Conservation (phyloP, 2,888 invertebrate genomes). For the Theretra japonica region DNA sequence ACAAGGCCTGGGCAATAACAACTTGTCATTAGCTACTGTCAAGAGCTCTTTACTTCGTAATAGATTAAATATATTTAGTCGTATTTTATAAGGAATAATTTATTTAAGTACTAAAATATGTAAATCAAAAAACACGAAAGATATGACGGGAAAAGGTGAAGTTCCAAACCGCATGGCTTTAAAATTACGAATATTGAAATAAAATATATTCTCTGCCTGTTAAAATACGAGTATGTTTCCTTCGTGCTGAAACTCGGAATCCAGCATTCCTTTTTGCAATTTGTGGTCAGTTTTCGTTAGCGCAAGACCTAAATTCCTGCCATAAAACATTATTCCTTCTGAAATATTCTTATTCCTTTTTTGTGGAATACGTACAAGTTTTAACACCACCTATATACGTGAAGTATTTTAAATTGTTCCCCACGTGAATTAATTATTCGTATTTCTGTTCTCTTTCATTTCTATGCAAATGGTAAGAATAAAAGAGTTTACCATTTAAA, state of each 20-base stretch:
- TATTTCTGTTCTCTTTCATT: constrained; percentile 36
- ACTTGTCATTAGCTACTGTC: not conserved
- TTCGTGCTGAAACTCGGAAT: too few species aligned
- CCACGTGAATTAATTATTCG: constrained; percentile 16
- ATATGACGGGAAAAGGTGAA: too few species aligned
- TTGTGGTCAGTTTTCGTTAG: not conserved
- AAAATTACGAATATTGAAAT: too few species aligned
- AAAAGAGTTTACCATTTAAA: constrained; percentile 27
- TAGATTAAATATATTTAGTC: not conserved
- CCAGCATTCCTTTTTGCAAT: not conserved
- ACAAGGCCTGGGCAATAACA: constrained; percentile 8
- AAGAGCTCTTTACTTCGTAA: not conserved
- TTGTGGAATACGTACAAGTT: not conserved
- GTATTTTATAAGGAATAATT: too few species aligned
- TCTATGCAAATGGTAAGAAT: constrained; percentile 44
- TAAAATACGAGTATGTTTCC: too few species aligned
- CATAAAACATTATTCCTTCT: not conserved
- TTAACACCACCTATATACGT: not conserved
- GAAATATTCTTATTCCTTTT: not conserved
- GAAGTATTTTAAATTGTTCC: constrained; percentile 3
- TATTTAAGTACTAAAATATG: too few species aligned
- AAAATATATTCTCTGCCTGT: too few species aligned
- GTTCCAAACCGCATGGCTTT: too few species aligned
- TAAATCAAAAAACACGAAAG: too few species aligned
- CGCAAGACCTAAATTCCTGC: not conserved